A percentile compares a stretch with the other conserved stretches of the same genome.
Conservation (phyloP, 2,113 vertebrate species). For the Syngnathoides biaculeatus region DNA sequence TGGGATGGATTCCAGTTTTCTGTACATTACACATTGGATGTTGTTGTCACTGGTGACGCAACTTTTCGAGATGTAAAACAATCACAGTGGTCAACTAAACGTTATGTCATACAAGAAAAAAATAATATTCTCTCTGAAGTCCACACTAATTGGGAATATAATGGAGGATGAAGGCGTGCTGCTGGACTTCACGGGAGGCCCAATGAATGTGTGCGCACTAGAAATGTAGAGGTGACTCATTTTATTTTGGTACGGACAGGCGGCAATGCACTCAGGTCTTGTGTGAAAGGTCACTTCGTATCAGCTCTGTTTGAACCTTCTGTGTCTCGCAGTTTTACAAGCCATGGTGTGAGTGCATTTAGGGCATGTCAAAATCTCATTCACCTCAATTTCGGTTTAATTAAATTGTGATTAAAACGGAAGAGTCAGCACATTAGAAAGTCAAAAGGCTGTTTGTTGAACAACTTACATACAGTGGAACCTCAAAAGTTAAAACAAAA, state of each 20-base stretch:
- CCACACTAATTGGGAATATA: slow-evolving; percentile 61
- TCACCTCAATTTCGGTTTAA: not conserved
- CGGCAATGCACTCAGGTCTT: slow-evolving; percentile 20
- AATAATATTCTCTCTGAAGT: slow-evolving; percentile 47
- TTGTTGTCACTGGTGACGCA: slow-evolving; percentile 22
- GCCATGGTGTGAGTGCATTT: slow-evolving; percentile 6
- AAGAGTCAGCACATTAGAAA: slow-evolving; percentile 7
- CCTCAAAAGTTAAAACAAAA: not conserved
- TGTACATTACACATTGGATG: not conserved
- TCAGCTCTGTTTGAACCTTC: slow-evolving; percentile 11
- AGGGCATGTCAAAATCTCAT: slow-evolving; percentile 4
- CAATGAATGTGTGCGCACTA: slow-evolving; percentile 42
- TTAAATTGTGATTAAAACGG: not conserved
- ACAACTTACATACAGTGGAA: not conserved
- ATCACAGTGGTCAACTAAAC: slow-evolving; percentile 36
- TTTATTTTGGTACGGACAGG: slow-evolving; percentile 37
- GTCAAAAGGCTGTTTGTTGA: slow-evolving; percentile 1
- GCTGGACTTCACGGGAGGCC: slow-evolving; percentile 48
- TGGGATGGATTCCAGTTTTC: not conserved
- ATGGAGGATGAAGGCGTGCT: slow-evolving; percentile 72
- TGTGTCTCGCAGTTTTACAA: not conserved
- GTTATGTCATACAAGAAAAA: slow-evolving; percentile 26
- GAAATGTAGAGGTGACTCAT: slow-evolving; percentile 33
- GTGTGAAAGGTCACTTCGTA: slow-evolving; percentile 43
- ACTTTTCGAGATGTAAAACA: slow-evolving; percentile 26